phyloP scores from a whole-genome alignment of 2,113 vertebrate species.

The Xiphias gladius region DNA sequence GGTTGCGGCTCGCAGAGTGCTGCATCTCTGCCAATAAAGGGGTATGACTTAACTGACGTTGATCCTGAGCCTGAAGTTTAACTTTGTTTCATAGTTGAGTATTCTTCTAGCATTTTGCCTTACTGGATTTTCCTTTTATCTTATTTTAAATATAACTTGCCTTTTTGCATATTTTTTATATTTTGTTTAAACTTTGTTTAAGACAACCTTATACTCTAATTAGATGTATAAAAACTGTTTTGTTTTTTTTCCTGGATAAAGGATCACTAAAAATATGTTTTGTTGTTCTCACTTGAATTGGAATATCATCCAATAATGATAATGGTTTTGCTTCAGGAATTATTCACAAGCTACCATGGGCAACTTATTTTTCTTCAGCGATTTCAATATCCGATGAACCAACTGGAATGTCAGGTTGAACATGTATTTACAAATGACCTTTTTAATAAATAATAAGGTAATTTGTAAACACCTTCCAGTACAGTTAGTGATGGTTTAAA shows the following conservation, averaged over 20 bases:
- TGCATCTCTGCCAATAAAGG: conserved; percentile 98
- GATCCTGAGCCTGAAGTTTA: background rate
- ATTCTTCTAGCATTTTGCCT: background rate
- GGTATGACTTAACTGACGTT: conserved; percentile 83
- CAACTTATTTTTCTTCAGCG: too few species aligned
- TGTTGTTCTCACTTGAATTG: background rate
- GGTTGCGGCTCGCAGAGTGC: conserved; percentile 96
- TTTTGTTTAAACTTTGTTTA: background rate
- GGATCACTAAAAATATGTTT: background rate
- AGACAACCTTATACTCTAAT: background rate
- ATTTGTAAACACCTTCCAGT: too few species aligned
- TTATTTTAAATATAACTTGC: background rate
- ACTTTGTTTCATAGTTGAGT: background rate
- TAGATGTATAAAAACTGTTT: background rate
- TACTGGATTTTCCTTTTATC: background rate
- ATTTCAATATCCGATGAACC: background rate
- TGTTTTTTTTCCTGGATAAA: background rate
- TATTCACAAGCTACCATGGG: background rate
- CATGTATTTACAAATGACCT: too few species aligned
- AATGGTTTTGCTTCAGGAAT: background rate
- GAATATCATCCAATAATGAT: background rate
- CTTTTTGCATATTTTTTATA: background rate
- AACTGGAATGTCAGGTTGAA: too few species aligned
- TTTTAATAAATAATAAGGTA: too few species aligned
- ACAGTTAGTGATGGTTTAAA: background rate